Base-by-base conservation (phyloP, 2,888 invertebrate species). In the Harmothoe impar region DNA sequence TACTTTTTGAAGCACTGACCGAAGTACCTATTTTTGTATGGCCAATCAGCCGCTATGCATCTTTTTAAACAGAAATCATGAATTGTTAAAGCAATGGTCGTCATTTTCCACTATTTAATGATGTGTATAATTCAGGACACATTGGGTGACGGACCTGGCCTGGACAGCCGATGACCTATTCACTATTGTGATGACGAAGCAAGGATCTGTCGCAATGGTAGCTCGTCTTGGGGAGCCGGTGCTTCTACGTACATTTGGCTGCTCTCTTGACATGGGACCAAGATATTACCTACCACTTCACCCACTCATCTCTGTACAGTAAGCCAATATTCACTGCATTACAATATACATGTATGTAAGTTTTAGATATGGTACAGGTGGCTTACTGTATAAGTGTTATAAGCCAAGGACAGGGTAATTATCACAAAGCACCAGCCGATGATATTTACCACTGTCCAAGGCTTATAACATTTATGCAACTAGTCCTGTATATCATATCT, bases 81-180 rank as follows among this genome's bases (percentile, higher is more conserved):
- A 10, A 43, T 43, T 43, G 10, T 43, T 43, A 10, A 10, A 43
- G 3, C 43, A 43, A 43, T 43, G 43, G 43, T 43, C 43, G 3
- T 43, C 10, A 10, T 43, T n/a, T 43, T 43, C 43, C 10, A 43
- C 43, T 43, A 43, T 43, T 43, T 43, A 43, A 43, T 43, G 43
- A 3, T 10, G 10, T 43, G 3, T 7, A 43, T 7, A 43, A 3
- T 43, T 43, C 43, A 43, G 43, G 43, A 92, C 93, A 3, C 94
- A 94, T 90, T 95, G 95, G 95, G 93, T 95, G 62, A 91, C 91
- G 33, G 95, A 95, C 89, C 91, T 95, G 92, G 90, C 93, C 12
- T 95, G 95, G 95, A 94, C 94, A 12, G 93, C 90, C 84, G 94
- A 95, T 92, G 94, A 94, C 90, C 92, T 95, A 84, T 95, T 95